A percentile compares a stretch with the other conserved stretches of the same genome.
Conservation (phyloP, 2,797 vertebrate genomes). For the Cirrhinus molitorella region DNA sequence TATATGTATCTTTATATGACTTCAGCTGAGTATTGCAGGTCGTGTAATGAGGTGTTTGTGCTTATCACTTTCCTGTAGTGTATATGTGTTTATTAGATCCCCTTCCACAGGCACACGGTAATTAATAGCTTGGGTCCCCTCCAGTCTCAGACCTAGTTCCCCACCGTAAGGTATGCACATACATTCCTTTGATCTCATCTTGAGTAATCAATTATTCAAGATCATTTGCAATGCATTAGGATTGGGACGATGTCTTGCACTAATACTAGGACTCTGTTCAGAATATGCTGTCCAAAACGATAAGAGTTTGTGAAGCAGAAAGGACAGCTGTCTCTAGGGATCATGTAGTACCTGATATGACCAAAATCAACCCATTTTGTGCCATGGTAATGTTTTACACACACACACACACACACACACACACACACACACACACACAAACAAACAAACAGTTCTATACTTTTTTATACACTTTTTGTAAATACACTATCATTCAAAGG, state of each 20-base stretch:
- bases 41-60: constrained; percentile 27
- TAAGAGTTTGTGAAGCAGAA: no score
- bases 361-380: no score
- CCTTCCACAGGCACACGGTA: constrained; percentile 10
- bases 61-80: constrained; percentile 12
- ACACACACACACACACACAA: no score
- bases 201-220: constrained; percentile 73
- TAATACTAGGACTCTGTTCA: constrained; percentile 30
- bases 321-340: no score
- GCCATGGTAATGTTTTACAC: no score
- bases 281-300: background rate
- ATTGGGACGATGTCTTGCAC: constrained; percentile 34
- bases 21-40: background rate
- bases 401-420: no score
- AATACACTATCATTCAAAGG: no score
- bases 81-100: constrained; percentile 23
- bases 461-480: no score
- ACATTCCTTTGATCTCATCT: constrained; percentile 75
- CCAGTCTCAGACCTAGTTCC: constrained; percentile 38
- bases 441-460: no score
- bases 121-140: constrained; percentile 30
- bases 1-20: background rate
- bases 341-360: no score
- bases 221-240: constrained; percentile 65
- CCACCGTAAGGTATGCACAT: constrained; percentile 66